phyloP scores from a whole-genome alignment of 2,113 vertebrate genomes.

The Semnornis frantzii region DNA sequence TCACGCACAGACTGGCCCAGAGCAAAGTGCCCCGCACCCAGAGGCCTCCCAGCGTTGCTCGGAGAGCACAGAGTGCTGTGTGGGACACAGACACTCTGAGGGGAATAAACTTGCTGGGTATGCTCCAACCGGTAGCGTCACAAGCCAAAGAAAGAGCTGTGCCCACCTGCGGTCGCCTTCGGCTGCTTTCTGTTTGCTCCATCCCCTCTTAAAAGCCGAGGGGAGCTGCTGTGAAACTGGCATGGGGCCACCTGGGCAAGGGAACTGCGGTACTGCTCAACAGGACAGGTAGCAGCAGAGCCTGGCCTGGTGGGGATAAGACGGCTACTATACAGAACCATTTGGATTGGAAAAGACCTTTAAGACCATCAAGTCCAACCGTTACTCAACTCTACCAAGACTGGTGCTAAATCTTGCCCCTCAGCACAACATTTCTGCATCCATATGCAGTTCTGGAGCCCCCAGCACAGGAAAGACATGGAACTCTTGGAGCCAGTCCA shows the following conservation, averaged over 20 bases:
- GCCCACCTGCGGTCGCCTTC: background rate
- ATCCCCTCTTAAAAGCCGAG: background rate
- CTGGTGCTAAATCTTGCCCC: too few relatives aligned
- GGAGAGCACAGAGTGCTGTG: too few relatives aligned
- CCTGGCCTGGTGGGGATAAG: accelerated
- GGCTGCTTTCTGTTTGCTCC: background rate
- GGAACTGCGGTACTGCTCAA: accelerated
- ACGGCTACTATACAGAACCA: background rate
- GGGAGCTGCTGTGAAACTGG: background rate
- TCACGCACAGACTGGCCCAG: accelerated
- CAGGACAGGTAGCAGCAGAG: too few relatives aligned
- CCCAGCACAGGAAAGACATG: too few relatives aligned
- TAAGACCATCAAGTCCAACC: too few relatives aligned
- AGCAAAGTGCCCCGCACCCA: background rate
- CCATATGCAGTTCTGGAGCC: too few relatives aligned
- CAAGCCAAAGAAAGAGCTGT: accelerated
- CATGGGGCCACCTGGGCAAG: too few relatives aligned
- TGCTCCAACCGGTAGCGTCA: accelerated
- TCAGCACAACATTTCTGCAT: too few relatives aligned
- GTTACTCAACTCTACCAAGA: too few relatives aligned
- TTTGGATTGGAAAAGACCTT: too few relatives aligned
- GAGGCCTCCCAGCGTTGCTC: background rate
- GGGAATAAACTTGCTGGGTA: accelerated
- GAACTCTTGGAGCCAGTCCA: too few relatives aligned
- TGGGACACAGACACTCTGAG: background rate